A percentile compares a stretch with the other conserved stretches of the same genome.
These are phyloP conservation scores for Somateria mollissima DNA, from an alignment of 2,797 vertebrate genomes.

Conservation along the genomic window DNA sequence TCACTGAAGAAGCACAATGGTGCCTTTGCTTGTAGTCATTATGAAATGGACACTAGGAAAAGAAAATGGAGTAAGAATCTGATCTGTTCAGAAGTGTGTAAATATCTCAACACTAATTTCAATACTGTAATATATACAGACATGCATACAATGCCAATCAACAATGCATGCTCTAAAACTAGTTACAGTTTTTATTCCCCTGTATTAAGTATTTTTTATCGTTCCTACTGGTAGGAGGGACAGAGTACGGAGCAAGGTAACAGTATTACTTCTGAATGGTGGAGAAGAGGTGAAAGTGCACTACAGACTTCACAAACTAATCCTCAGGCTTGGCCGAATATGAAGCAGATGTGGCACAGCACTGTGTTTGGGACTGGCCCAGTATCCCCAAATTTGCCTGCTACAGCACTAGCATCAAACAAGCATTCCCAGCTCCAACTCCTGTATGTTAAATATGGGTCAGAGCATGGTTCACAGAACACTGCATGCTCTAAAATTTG, in stretches of 20 bases:
- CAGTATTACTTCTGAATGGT: not conserved
- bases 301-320: not conserved
- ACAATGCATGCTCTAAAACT: not conserved
- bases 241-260: not conserved
- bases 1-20: not conserved
- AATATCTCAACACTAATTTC: not conserved
- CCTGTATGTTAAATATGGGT: no score
- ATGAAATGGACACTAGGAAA: not conserved
- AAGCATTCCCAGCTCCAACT: not conserved
- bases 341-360: no score
- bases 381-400: not conserved
- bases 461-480: not conserved
- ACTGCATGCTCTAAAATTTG: not conserved
- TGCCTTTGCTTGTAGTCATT: not conserved
- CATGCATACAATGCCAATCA: not conserved
- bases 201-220: not conserved
- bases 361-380: not conserved
- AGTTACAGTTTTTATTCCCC: not conserved
- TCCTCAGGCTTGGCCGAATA: not conserved
- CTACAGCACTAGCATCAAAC: not conserved
- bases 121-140: not conserved
- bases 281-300: not conserved
- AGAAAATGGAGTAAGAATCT: not conserved
- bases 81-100: not conserved
- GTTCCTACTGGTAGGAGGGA: not conserved